Evolutionary conservation across 2,113 vertebrate genomes (phyloP).

Genomic region (Callaeas wilsoni): DNA sequence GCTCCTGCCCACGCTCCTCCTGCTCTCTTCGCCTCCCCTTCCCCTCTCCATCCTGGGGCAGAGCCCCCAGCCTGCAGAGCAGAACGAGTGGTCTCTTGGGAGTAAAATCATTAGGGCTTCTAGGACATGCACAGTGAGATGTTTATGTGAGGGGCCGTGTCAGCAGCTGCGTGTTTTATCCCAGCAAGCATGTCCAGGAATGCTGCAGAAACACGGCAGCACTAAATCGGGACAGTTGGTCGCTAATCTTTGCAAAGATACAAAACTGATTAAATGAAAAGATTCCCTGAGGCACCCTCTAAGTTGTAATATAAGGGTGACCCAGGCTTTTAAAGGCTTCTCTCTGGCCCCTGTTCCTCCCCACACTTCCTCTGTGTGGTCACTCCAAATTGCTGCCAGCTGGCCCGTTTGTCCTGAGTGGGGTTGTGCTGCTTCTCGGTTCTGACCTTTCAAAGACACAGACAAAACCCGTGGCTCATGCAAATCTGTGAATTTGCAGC

Average conservation of each 20-base stretch:
- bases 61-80: not conserved
- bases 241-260: slow-evolving; percentile 18
- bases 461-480: slow-evolving; percentile 23
- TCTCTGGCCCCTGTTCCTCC: not conserved
- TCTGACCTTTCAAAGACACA: not conserved
- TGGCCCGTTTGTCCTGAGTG: not conserved
- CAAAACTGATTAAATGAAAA: not conserved
- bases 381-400: slow-evolving; percentile 49
- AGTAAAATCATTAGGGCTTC: not conserved
- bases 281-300: not conserved
- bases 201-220: not conserved
- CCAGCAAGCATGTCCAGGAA: not conserved
- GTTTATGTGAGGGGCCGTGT: not conserved
- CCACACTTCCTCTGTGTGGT: slow-evolving; percentile 34
- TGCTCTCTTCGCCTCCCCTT: not conserved
- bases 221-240: not conserved
- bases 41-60: not conserved
- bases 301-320: not conserved
- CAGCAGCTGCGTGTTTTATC: slow-evolving; percentile 17
- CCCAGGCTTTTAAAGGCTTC: not conserved
- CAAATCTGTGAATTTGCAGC: slow-evolving; percentile 7
- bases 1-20: not conserved
- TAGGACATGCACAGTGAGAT: not conserved
- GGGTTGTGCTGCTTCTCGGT: slow-evolving; percentile 14
- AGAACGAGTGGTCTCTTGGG: not conserved